Evolutionary conservation across 2,113 vertebrate species (phyloP).

Genomic region (Tiliqua scincoides): DNA sequence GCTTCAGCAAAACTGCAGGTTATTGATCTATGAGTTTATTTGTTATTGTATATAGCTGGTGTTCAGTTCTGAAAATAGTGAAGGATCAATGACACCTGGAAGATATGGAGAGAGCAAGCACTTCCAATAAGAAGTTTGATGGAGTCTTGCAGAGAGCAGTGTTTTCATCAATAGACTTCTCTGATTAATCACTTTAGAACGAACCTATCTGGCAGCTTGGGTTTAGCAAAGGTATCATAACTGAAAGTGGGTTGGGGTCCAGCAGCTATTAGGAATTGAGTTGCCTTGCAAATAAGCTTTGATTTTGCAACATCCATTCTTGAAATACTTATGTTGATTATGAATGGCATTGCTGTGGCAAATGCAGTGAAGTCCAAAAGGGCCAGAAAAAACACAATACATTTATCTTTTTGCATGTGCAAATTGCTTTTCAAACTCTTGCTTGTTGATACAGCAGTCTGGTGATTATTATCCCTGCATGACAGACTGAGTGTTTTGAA

Average conservation of each 20-base stretch:
- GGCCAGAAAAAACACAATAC: not conserved
- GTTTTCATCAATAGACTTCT: too few relatives aligned
- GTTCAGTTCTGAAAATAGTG: constrained; percentile 11
- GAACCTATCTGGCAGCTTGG: too few relatives aligned
- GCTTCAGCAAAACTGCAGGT: not conserved
- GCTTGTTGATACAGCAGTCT: not conserved
- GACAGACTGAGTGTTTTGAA: not conserved
- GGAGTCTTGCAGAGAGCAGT: too few relatives aligned
- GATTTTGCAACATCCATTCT: not conserved
- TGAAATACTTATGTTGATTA: not conserved
- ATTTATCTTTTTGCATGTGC: not conserved
- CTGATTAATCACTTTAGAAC: not conserved
- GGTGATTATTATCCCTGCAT: not conserved
- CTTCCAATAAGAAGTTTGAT: not conserved
- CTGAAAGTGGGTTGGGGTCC: not conserved
- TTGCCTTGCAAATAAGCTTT: not conserved
- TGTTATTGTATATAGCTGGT: not conserved
- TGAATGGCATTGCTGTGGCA: not conserved
- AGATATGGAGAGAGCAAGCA: not conserved
- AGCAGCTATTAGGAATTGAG: not conserved
- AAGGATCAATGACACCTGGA: constrained; percentile 1
- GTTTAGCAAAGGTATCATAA: not conserved
- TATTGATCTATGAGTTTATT: accelerated
- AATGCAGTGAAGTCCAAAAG: not conserved
- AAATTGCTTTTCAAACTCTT: not conserved